Base-by-base conservation (phyloP, 1,140 invertebrate species). In the Zeugodacus cucurbitae region DNA sequence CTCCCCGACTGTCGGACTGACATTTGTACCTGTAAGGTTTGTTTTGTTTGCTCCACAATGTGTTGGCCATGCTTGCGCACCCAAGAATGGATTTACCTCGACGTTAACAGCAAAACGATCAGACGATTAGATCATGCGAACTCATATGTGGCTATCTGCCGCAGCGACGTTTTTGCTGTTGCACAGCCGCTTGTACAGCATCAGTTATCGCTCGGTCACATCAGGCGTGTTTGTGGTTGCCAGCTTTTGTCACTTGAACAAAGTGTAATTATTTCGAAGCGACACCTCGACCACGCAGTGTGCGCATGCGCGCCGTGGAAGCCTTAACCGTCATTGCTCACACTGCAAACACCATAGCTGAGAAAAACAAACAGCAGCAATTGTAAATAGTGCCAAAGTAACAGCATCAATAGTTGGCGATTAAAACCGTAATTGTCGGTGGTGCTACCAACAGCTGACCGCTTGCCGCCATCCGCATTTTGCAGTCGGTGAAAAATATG, bases 181-280 rank as follows among this genome's bases (percentile, higher is more conserved):
- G 58, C n/a, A n/a, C 58, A 8, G 2, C 26, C 8, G 5, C 62
- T 44, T 32, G 14, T 48, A 67, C 10, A 2, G 87, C 59, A 48
- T 5, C 54, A 6, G 54, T 14, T 78, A n/a, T 20, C 32, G 67
- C 7, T 74, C 20, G 20, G 2, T 32, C 29, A 29, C 34, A 37
- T 62, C 57, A 67, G 34, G 59, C 64, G 86, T 62, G 37, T 14
- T 20, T 88, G 54, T 85, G 34, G 87, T 44, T 88, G 67, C 48
- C 62, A 48, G 48, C 58, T 67, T 64, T 64, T 86, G 88, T 88
- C 88, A 88, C 88, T 86, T 86, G 48, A 64, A 86, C 88, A 88
- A 88, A 88, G 88, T 88, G 88, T 88, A 88, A 88, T 88, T 88
- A 88, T 86, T 86, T 82, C 82, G 62, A 86, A 86, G 82, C 88